Base-by-base conservation (phyloP, 2,888 invertebrate genomes). In the Eubasilissa splendida region DNA sequence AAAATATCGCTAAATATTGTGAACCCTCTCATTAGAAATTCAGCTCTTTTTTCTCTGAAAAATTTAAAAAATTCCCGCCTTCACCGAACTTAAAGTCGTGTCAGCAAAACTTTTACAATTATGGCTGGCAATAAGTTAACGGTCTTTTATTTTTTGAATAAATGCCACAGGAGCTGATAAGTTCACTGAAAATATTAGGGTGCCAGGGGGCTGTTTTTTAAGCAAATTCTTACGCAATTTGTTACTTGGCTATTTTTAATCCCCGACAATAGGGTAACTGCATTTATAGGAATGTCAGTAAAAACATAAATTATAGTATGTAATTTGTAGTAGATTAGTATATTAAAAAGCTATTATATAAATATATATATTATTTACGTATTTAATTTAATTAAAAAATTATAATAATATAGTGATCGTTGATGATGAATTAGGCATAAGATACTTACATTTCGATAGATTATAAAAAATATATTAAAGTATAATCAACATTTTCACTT, bases 71-170 rank as follows among this genome's bases (percentile, higher is more conserved):
- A 4, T 58, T 58, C 58, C n/a, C 58, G 8, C 9, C 9, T 4
- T 58, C 58, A 71, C 53, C 71, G 54, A 53, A 71, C 31, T 53
- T 11, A 56, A 53, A 63, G 76, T 75, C 50, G 68, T 76, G 70
- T 76, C 76, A 75, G 68, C 56, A 52, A 70, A 80, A 80, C 80
- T 80, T 80, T 80, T 80, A 77, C 77, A 80, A 77, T 80, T 77
- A 80, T 77, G 76, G 73, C 58, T 22, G 54, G 77, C 71, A 71
- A 80, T 80, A 80, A 80, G 80, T 80, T 77, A 80, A 77, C 76
- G 76, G 58, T 73, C 71, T 80, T 79, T 73, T 58, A 33, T 42
- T 73, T 74, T 68, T 68, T 50, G n/a, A 50, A 68, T 42, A 42
- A 42, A 42, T 42, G 42, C 42, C 42, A 42, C 42, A 42, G 42